These are phyloP conservation scores for Aphelocoma californica DNA, from an alignment of 2,797 vertebrate species.

Conservation along the genomic window DNA sequence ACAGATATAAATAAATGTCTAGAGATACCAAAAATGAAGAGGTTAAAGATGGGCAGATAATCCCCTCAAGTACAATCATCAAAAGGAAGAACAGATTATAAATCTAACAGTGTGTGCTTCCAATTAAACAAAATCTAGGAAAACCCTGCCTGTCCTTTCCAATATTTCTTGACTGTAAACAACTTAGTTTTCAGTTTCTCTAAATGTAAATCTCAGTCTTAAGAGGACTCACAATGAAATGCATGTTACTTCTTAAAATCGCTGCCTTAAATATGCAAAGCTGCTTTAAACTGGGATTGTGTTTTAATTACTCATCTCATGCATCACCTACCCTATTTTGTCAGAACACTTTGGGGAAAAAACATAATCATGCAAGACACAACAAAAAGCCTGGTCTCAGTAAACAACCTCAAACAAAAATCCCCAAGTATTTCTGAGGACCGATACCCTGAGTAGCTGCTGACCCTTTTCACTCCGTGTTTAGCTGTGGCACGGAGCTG, in stretches of 20 bases:
- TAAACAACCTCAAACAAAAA: neutral
- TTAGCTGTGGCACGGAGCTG: neutral
- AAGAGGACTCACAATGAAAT: conserved; percentile 3
- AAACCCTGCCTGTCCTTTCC: conserved; percentile 27
- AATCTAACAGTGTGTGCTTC: conserved; percentile 53
- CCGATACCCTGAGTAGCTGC: neutral
- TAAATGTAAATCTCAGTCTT: conserved; percentile 45
- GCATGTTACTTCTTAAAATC: neutral
- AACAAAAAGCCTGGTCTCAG: neutral
- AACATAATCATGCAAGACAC: neutral
- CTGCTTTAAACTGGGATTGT: conserved; percentile 26
- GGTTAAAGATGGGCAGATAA: conserved; percentile 59
- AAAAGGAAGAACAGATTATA: conserved; percentile 50
- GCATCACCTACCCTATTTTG: conserved; percentile 21
- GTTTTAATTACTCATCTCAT: conserved; percentile 4
- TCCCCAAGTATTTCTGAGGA: neutral
- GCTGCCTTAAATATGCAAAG: conserved; percentile 29
- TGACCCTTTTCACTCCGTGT: neutral
- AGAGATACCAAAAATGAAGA: conserved; percentile 49
- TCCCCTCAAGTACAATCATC: conserved; percentile 50
- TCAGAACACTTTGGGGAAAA: neutral
- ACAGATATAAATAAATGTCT: conserved; percentile 59
- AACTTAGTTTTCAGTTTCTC: conserved; percentile 26
- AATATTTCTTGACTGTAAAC: conserved; percentile 4
- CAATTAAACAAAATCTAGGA: conserved; percentile 36